Base-by-base conservation (phyloP, 2,113 vertebrate genomes). In the Gopherus flavomarginatus region DNA sequence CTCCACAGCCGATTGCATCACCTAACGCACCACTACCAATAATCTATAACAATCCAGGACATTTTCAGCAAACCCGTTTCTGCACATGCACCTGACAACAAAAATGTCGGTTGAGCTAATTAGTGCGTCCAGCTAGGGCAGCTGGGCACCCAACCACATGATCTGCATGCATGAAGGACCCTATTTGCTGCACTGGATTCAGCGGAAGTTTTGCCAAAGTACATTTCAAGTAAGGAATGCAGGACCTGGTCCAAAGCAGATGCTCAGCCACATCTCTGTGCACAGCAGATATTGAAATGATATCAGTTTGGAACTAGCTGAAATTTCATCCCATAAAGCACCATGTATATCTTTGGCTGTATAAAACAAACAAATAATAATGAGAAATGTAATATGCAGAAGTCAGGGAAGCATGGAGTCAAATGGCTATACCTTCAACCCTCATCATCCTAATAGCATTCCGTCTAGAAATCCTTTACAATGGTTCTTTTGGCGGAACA, bases 21-120 rank as follows among this genome's bases (percentile, higher is more conserved):
- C 12, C 44, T 0, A 0, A 1, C 65, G 31, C 59, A 35, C 19
- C 85, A 90, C 50, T 81, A 5, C 3, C 0, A 24, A n/a, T 31
- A 79, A 88, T 85, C 0, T 14, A 24, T 78, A 56, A 10, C 38
- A 44, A 42, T 14, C 72, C 38, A 94, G 85, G 5, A 52, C 4
- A 1, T 24, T 91, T 90, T 59, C 81, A 0, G 5, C 85, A 80
- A 52, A 90, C 47, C 29, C 11, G 17, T 44, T 95, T 57, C 80
- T 44, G 3, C 82, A 77, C 19, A 75, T 1, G 11, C 24, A 16
- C 16, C 65, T 38, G 75, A 42, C 38, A 26, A 42, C 42, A 47
- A 47, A 44, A 78, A 47, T 16, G 24, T 12, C 12, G 1, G 5
- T 42, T 4, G 9, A 44, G 4, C 42, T 44, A 27, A 47, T 77